Evolutionary conservation across 2,113 vertebrate genomes (phyloP).

Genomic region (Jacana jacana): DNA sequence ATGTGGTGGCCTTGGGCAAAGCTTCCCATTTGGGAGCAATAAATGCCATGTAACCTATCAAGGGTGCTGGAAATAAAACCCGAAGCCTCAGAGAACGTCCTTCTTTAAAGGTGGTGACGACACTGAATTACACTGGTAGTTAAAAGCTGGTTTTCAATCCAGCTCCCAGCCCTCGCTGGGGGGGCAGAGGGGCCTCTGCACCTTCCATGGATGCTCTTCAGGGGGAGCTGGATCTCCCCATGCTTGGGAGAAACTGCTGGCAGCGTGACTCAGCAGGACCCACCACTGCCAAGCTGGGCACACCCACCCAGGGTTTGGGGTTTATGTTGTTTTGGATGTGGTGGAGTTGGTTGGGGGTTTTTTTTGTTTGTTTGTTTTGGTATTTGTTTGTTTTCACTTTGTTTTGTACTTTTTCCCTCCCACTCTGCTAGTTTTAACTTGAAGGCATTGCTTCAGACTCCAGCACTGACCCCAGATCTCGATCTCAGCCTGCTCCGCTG

Average conservation of each 20-base stretch:
- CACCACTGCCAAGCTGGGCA: background rate
- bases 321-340: background rate
- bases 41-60: fast-evolving
- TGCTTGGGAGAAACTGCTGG: fast-evolving
- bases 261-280: background rate
- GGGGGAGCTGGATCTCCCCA: background rate
- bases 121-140: background rate
- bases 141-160: background rate
- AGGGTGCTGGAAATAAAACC: background rate
- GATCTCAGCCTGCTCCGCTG: fast-evolving
- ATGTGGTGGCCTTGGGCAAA: background rate
- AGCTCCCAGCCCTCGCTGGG: fast-evolving
- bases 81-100: background rate
- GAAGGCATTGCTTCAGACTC: background rate
- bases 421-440: background rate
- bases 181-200: background rate
- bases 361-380: background rate
- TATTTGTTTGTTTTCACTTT: background rate
- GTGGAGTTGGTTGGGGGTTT: too few species aligned
- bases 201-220: fast-evolving
- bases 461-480: background rate
- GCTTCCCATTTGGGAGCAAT: background rate
- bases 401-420: too few species aligned
- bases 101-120: background rate
- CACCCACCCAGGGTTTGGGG: background rate